A percentile compares a stretch with the other conserved stretches of the same genome.
Evolutionary conservation across 2,888 invertebrate genomes (phyloP).

Genomic region (Gymnocheta viridis): DNA sequence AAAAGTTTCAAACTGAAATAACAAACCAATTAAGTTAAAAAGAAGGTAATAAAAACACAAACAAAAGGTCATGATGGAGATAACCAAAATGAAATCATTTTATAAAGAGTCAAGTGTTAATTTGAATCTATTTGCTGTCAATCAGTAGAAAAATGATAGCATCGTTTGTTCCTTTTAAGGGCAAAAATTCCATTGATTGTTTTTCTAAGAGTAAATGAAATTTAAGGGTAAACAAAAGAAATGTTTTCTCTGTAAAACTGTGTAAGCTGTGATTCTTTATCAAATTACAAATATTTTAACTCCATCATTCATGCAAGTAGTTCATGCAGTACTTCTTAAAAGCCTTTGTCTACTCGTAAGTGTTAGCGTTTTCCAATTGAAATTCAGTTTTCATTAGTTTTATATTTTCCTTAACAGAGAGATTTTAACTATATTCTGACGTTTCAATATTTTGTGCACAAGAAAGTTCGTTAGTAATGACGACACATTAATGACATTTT

Average conservation of each 20-base stretch:
- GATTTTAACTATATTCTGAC: no score
- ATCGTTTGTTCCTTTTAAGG: background rate
- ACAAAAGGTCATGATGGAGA: background rate
- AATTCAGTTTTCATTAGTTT: background rate
- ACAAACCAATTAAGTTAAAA: constrained; percentile 12
- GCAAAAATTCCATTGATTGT: background rate
- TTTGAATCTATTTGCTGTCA: constrained; percentile 27
- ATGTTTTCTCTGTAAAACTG: background rate
- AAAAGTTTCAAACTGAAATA: constrained; percentile 34
- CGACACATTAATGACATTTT: constrained; percentile 39
- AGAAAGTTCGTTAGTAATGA: no score
- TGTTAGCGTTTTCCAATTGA: background rate
- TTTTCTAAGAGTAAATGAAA: no score
- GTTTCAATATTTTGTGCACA: no score
- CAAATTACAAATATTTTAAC: constrained; percentile 4
- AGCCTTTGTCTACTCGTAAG: background rate
- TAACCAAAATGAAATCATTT: background rate
- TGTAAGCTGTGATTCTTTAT: constrained; percentile 25
- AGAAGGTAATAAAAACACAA: background rate
- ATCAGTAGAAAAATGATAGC: no score
- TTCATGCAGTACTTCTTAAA: background rate
- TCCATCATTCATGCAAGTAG: background rate
- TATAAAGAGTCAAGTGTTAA: constrained; percentile 35
- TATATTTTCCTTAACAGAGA: background rate
- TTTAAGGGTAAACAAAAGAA: no score